Evolutionary conservation across 2,113 vertebrate species (phyloP).

Genomic region (Pleuronectes platessa): DNA sequence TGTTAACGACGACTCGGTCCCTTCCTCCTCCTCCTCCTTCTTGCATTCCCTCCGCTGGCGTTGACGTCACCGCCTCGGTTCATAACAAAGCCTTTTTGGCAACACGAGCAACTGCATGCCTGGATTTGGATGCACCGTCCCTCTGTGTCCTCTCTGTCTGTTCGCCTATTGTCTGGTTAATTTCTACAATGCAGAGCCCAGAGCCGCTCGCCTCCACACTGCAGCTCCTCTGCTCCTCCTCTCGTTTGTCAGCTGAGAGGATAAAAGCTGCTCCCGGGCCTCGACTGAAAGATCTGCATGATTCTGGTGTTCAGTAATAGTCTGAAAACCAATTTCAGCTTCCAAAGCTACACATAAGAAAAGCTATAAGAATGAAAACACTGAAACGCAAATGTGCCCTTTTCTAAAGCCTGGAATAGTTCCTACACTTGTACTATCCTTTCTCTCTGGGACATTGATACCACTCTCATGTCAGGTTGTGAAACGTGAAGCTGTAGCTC

Average conservation of each 20-base stretch:
- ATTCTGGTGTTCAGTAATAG: slow-evolving; percentile 1
- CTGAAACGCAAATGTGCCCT: background rate
- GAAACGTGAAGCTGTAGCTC: background rate
- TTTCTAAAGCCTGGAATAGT: background rate
- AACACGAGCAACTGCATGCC: background rate
- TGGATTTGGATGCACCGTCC: background rate
- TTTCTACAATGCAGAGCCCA: slow-evolving; percentile 23
- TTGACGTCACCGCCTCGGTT: slow-evolving; percentile 4
- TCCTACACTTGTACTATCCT: background rate
- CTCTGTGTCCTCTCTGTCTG: slow-evolving; percentile 4
- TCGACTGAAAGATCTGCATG: background rate
- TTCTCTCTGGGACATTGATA: background rate
- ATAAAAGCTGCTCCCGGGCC: slow-evolving; percentile 18
- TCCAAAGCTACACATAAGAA: background rate
- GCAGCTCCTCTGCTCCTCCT: slow-evolving; percentile 27
- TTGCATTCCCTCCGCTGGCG: background rate
- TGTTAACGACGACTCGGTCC: background rate
- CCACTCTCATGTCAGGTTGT: background rate
- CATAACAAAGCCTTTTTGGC: slow-evolving; percentile 1
- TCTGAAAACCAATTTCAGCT: background rate
- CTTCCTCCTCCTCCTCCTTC: background rate
- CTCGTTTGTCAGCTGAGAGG: slow-evolving; percentile 42
- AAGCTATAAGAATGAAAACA: background rate
- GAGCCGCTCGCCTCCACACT: slow-evolving; percentile 27
- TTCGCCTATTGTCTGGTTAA: slow-evolving; percentile 35